phyloP scores from a whole-genome alignment of 2,797 vertebrate species.

The Psittacula derbiana region DNA sequence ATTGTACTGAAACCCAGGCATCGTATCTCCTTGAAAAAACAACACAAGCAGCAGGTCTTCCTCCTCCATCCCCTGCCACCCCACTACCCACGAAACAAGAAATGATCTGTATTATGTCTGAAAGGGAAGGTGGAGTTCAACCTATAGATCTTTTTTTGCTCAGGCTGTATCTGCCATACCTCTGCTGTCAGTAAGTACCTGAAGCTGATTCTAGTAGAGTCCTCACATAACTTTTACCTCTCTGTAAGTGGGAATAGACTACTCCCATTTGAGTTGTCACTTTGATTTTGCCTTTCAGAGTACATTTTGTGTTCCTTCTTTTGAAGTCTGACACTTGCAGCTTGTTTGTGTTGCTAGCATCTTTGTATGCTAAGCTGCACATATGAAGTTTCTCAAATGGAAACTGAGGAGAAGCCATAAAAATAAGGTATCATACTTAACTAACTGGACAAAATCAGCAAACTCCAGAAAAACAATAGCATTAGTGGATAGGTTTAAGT shows the following conservation, averaged over 20 bases:
- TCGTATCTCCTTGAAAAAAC: neutral
- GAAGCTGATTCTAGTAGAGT: neutral
- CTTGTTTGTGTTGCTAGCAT: neutral
- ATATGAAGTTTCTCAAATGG: neutral
- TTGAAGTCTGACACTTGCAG: neutral
- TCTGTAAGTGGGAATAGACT: neutral
- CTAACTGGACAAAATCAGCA: neutral
- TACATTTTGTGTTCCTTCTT: neutral
- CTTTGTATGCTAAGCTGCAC: neutral
- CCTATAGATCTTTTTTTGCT: neutral
- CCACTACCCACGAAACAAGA: neutral
- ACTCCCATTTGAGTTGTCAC: neutral
- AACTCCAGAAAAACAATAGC: neutral
- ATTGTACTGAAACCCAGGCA: neutral
- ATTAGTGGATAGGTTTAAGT: neutral
- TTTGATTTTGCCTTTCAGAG: neutral
- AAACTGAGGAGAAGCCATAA: neutral
- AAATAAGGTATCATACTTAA: neutral
- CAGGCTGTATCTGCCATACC: neutral
- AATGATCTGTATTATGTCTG: neutral
- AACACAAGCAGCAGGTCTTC: neutral
- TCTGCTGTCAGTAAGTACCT: neutral
- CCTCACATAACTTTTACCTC: neutral
- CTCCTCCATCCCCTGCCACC: rapidly evolving
- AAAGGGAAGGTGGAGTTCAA: neutral